These are phyloP conservation scores for Acholoe squamosa DNA, from an alignment of 2,888 invertebrate species.

Conservation along the genomic window DNA sequence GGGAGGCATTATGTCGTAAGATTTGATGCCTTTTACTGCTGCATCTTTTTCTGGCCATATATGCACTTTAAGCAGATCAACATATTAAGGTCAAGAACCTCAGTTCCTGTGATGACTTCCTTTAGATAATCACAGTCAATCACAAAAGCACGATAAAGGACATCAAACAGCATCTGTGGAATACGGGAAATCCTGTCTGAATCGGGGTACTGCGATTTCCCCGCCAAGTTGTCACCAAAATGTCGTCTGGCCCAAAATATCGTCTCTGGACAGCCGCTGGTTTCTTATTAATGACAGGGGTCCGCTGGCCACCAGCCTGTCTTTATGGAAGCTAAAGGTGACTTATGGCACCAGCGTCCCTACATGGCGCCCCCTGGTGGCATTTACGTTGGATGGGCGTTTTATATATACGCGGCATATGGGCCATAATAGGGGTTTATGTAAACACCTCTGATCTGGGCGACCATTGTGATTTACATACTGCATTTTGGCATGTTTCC, in stretches of 20 bases:
- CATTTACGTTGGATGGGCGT: not conserved
- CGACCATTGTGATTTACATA: not conserved
- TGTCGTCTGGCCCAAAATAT: not conserved
- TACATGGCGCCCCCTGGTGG: not conserved
- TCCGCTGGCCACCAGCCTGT: not conserved
- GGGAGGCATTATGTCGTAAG: too few relatives aligned
- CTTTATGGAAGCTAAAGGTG: not conserved
- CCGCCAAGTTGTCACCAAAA: not conserved
- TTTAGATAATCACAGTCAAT: too few relatives aligned
- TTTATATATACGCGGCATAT: not conserved
- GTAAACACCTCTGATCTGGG: not conserved
- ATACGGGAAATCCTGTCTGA: too few relatives aligned
- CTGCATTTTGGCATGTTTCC: not conserved
- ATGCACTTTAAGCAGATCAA: too few relatives aligned
- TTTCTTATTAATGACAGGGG: not conserved
- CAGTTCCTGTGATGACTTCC: too few relatives aligned
- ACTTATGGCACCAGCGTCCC: not conserved
- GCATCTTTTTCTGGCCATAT: too few relatives aligned
- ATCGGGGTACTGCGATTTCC: not conserved
- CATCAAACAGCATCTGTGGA: too few relatives aligned
- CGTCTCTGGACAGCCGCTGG: not conserved
- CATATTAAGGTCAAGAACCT: too few relatives aligned
- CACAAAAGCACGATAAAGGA: too few relatives aligned
- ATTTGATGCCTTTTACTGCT: too few relatives aligned
- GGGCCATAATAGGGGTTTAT: constrained; percentile 7